phyloP scores from a whole-genome alignment of 2,797 vertebrate genomes.

The Nyctibius grandis region DNA sequence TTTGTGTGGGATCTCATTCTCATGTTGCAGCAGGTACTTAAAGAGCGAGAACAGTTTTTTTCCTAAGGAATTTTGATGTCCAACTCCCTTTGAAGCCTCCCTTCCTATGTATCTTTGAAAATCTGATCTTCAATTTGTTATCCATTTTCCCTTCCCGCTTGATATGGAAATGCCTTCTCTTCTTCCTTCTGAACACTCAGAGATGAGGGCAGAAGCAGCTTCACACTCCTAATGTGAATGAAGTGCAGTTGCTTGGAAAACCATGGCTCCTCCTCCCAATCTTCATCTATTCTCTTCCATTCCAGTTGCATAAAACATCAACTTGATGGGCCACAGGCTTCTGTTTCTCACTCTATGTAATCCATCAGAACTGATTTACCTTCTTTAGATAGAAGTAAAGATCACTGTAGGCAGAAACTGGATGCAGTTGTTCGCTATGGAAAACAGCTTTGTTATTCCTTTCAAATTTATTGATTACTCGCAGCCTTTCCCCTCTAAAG shows the following conservation, averaged over 20 bases:
- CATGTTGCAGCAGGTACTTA: slow-evolving; percentile 47
- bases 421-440: not conserved
- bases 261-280: not conserved
- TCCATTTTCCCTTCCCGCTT: not conserved
- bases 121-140: slow-evolving; percentile 44
- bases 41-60: not conserved
- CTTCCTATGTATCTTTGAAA: slow-evolving; percentile 48
- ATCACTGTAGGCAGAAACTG: not conserved
- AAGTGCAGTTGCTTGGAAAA: not conserved
- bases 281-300: not conserved
- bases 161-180: not conserved
- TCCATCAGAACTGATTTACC: not conserved
- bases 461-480: not conserved
- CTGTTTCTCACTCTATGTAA: not conserved
- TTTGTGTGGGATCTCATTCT: slow-evolving; percentile 34
- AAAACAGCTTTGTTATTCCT: not conserved
- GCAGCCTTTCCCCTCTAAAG: not conserved
- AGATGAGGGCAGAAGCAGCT: not conserved
- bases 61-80: slow-evolving; percentile 16
- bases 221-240: not conserved
- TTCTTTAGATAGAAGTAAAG: not conserved
- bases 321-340: not conserved
- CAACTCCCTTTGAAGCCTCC: slow-evolving; percentile 29
- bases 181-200: not conserved
- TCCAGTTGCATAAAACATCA: not conserved